Evolutionary conservation across 2,888 invertebrate genomes (phyloP).

Genomic region (Cylindroiulus punctatus): DNA sequence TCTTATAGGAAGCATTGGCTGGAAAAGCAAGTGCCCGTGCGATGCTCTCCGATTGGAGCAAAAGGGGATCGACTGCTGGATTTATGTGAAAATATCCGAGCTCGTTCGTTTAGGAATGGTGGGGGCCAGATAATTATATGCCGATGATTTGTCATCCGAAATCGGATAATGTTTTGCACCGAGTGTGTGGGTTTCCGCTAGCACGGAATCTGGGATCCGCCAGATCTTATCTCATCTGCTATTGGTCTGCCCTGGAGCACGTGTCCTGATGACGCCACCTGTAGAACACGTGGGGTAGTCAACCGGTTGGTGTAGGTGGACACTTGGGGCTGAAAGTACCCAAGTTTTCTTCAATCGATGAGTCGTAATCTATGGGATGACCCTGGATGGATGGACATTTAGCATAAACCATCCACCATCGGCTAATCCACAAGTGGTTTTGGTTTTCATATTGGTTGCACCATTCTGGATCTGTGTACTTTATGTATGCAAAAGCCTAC

Average conservation of each 20-base stretch:
- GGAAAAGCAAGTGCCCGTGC: not conserved
- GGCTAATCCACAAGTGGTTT: not conserved
- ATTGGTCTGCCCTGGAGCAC: not conserved
- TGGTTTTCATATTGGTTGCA: not conserved
- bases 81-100: not conserved
- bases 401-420: not conserved
- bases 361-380: not conserved
- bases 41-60: conserved; percentile 1
- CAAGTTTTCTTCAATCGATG: not conserved
- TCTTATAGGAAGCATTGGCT: not conserved
- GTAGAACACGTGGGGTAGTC: not conserved
- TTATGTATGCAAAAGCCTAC: not conserved
- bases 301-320: conserved; percentile 29
- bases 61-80: not conserved
- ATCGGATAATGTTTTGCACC: not conserved
- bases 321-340: not conserved
- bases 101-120: not conserved
- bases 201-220: not conserved
- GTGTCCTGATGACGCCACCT: conserved; percentile 25
- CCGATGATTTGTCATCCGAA: conserved; percentile 42
- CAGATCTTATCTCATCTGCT: not conserved
- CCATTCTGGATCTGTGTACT: not conserved
- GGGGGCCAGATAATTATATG: conserved; percentile 1
- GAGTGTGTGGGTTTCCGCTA: not conserved
- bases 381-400: not conserved